phyloP scores from a whole-genome alignment of 2,797 vertebrate genomes.

The Xyrichtys novacula region DNA sequence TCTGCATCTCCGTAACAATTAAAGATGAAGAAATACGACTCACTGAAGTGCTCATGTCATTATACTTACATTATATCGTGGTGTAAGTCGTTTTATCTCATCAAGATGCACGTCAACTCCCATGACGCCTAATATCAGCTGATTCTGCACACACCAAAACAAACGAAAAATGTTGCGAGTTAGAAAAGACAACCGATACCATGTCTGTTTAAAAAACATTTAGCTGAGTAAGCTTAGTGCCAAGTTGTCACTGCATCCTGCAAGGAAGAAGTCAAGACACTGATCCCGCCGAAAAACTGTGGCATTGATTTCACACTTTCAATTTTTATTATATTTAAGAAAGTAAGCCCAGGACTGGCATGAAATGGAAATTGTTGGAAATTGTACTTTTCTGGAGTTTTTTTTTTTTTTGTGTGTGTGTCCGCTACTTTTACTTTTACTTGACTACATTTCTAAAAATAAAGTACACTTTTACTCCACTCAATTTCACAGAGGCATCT shows the following conservation, averaged over 20 bases:
- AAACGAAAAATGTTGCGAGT: not conserved
- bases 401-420: no score
- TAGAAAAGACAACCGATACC: not conserved
- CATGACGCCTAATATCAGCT: conserved; percentile 98
- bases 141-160: conserved; percentile 86
- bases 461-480: no score
- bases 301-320: not conserved
- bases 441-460: no score
- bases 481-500: no score
- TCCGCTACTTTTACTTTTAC: no score
- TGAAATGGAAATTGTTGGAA: no score
- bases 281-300: not conserved
- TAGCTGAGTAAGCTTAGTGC: not conserved
- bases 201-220: no score
- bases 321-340: not conserved
- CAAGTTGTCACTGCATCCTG: not conserved
- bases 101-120: conserved; percentile 97
- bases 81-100: conserved; percentile 95
- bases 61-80: conserved; percentile 86
- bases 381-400: no score
- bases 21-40: not conserved
- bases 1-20: not conserved
- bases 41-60: conserved; percentile 2
- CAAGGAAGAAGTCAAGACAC: not conserved
- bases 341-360: no score